Base-by-base conservation (phyloP, 2,888 invertebrate genomes). In the Penaeus monodon region DNA sequence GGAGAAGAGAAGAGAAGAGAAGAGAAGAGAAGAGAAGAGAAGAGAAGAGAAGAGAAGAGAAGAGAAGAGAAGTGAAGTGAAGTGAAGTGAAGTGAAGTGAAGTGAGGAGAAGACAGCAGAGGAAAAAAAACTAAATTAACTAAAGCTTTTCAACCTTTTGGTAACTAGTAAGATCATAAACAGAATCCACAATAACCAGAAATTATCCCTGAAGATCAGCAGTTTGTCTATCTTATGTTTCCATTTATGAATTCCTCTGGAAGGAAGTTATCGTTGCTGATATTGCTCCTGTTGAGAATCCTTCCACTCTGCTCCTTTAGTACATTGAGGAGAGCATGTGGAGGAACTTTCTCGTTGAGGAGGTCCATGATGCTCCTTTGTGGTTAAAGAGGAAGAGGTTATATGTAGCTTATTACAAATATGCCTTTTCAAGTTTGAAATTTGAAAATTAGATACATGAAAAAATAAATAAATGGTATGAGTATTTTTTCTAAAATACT, bases 281-380 rank as follows among this genome's bases (percentile, higher is more conserved):
- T 57, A 17, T 57, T 57, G 57, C 57, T 57, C 57, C 57, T 57
- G 57, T 57, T 57, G 57, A 57, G 85, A 63, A 85, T 79, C 29
- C 74, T 73, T 79, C 73, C 70, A 29, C 73, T 79, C 22, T 80
- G 70, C 27, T 85, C 85, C 70, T 66, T 70, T 10, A 85, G 80
- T 14, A 85, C 80, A 33, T 38, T 77, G 27, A 85, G 29, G n/a
- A 85, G 73, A n/a, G 84, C 84, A 64, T 85, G 84, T 29, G 85
- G 85, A 38, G 85, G 85, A 29, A 85, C 80, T 49, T 80, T 79
- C 38, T 79, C 65, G 14, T 57, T 73, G 64, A 85, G 77, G 0
- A 85, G 74, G 64, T 85, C 85, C 85, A 85, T 85, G 17, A 85
- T 65, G 38, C 73, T 70, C 33, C 85, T 85, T 73, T 24, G 44